These are phyloP conservation scores for Brachionus rotundiformis DNA, from an alignment of 1,140 invertebrate genomes.

Conservation along the genomic window DNA sequence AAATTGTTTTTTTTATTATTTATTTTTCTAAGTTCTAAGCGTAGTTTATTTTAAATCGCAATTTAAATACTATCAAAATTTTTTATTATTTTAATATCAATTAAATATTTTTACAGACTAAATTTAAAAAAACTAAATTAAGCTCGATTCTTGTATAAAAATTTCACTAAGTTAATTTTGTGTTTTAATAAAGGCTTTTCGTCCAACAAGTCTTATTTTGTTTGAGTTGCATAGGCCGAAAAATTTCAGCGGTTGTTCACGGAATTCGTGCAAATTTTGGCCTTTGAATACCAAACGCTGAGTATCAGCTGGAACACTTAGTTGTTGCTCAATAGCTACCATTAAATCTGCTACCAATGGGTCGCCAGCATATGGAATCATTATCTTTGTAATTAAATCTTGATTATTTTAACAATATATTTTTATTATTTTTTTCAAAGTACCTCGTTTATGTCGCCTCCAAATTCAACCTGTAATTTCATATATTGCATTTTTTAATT, in stretches of 20 bases:
- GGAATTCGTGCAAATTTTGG: slow-evolving; percentile 39
- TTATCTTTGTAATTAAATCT: background rate
- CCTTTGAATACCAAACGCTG: slow-evolving; percentile 44
- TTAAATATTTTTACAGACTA: background rate
- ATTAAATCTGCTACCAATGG: slow-evolving; percentile 47
- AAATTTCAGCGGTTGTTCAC: background rate
- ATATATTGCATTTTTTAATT: slow-evolving; percentile 34
- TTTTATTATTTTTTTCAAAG: background rate
- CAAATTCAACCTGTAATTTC: slow-evolving; percentile 50
- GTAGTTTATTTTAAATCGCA: too few species aligned
- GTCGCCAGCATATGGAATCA: slow-evolving; percentile 42
- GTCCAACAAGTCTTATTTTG: slow-evolving; percentile 35
- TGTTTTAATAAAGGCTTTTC: slow-evolving; percentile 41
- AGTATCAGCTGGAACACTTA: slow-evolving; percentile 26
- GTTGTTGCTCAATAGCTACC: slow-evolving; percentile 48
- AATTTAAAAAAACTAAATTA: background rate
- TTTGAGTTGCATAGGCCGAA: slow-evolving; percentile 43
- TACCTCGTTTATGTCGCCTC: slow-evolving; percentile 45
- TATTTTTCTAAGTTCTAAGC: too few species aligned
- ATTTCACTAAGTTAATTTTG: slow-evolving; percentile 19
- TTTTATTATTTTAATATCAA: too few species aligned
- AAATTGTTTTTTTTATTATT: too few species aligned
- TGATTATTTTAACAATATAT: background rate
- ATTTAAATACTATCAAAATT: too few species aligned
- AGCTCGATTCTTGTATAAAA: too few species aligned